Evolutionary conservation across 2,888 invertebrate genomes (phyloP).

Genomic region (Eucriotettix oculatus): DNA sequence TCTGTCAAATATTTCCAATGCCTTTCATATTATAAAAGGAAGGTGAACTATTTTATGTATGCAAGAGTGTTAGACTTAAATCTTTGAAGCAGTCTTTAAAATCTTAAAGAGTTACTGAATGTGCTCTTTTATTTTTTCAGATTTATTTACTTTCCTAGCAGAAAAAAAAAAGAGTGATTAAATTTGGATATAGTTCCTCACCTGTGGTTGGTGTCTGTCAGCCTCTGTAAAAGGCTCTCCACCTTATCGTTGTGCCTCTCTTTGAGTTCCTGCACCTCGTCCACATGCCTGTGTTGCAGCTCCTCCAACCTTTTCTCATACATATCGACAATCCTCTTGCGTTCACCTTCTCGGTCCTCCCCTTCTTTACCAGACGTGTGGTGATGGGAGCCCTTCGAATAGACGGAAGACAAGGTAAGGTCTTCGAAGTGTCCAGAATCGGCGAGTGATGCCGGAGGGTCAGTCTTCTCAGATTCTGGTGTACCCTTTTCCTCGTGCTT

Average conservation of each 20-base stretch:
- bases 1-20: no score
- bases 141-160: no score
- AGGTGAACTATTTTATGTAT: no score
- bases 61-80: no score
- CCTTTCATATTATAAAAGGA: no score
- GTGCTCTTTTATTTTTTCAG: no score
- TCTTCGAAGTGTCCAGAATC: conserved; percentile 82
- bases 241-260: conserved; percentile 55
- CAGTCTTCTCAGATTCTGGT: conserved; percentile 18
- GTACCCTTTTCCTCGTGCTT: conserved; percentile 20
- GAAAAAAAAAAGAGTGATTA: no score
- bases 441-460: conserved; percentile 61
- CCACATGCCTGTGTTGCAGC: conserved; percentile 42
- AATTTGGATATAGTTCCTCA: conserved; percentile 10
- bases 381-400: conserved; percentile 25
- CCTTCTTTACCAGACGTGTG: not conserved
- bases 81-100: no score
- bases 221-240: conserved; percentile 22
- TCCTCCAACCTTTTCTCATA: conserved; percentile 64
- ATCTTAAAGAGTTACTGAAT: no score
- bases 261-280: conserved; percentile 58
- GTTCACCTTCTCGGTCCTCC: conserved; percentile 31
- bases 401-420: conserved; percentile 51
- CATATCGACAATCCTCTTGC: conserved; percentile 46
- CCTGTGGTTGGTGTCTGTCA: conserved; percentile 25